Conservation (phyloP, 2,113 vertebrate species). For the Stigmatopora nigra region DNA sequence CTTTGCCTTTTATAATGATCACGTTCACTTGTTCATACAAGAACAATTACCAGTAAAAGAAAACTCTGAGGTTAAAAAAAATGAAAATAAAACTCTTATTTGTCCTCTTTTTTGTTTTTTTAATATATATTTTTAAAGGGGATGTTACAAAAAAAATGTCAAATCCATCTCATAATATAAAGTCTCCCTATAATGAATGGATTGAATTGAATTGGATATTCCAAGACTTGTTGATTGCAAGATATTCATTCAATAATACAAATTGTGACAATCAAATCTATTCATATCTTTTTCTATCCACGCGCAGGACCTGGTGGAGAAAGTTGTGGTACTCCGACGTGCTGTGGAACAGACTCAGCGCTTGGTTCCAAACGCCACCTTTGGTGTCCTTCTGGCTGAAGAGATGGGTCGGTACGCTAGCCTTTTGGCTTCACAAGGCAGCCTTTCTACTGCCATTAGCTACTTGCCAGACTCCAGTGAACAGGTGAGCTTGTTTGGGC, state of each 20-base stretch:
- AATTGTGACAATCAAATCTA: no score
- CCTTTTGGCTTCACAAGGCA: conserved; percentile 90
- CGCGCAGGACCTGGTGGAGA: conserved; percentile 87
- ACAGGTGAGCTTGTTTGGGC: conserved; percentile 66
- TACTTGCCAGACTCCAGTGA: conserved; percentile 82
- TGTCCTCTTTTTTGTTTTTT: no score
- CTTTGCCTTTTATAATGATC: background rate
- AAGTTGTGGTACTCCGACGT: conserved; percentile 84
- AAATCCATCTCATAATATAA: no score
- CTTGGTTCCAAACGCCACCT: conserved; percentile 53
- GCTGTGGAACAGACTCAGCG: conserved; percentile 79
- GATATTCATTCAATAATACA: no score
- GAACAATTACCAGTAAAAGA: background rate
- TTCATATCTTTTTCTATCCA: background rate
- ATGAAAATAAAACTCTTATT: no score
- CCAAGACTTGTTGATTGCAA: no score
- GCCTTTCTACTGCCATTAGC: conserved; percentile 81
- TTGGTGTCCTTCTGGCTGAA: conserved; percentile 79
- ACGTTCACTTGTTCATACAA: background rate
- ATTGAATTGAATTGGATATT: no score
- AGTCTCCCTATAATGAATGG: no score
- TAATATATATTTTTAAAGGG: no score
- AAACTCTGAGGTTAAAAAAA: background rate
- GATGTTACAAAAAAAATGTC: no score
- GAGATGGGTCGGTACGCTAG: conserved; percentile 91